These are phyloP conservation scores for Sialis fuliginosa DNA, from an alignment of 2,888 invertebrate species.

Conservation along the genomic window DNA sequence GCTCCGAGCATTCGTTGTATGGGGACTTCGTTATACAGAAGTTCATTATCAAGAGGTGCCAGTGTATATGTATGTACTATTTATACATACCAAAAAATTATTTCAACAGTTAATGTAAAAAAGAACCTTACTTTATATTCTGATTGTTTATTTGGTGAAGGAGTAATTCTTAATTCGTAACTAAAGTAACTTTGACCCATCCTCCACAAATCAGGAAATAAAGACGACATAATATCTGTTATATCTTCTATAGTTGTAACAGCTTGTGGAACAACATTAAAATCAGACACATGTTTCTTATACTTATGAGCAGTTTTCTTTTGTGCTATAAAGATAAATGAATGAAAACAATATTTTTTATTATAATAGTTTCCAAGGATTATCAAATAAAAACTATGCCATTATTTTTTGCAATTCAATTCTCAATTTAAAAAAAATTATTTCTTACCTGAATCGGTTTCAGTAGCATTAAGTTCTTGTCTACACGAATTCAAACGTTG, in stretches of 20 bases:
- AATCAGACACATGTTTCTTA: conserved; percentile 17
- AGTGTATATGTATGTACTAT: too few species aligned
- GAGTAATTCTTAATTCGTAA: conserved; percentile 62
- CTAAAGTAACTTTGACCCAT: conserved; percentile 89
- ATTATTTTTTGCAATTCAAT: not conserved
- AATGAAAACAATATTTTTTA: not conserved
- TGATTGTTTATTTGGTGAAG: conserved; percentile 50
- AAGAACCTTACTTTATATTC: conserved; percentile 47
- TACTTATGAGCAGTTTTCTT: conserved; percentile 19
- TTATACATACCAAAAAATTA: too few species aligned
- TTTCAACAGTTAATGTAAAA: not conserved
- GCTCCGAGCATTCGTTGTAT: too few species aligned
- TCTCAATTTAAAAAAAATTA: not conserved
- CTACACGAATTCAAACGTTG: conserved; percentile 44
- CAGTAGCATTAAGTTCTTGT: conserved; percentile 38
- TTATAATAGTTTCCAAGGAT: not conserved
- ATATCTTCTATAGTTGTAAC: conserved; percentile 66
- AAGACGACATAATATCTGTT: conserved; percentile 52
- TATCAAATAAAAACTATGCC: not conserved
- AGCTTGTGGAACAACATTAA: conserved; percentile 32
- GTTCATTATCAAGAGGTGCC: too few species aligned
- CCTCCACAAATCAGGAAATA: conserved; percentile 87
- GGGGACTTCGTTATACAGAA: too few species aligned
- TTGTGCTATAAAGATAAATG: conserved; percentile 13
- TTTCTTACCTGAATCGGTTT: conserved; percentile 16